These are phyloP conservation scores for Pogonomyrmex barbatus DNA, from an alignment of 1,140 invertebrate species.

Conservation along the genomic window DNA sequence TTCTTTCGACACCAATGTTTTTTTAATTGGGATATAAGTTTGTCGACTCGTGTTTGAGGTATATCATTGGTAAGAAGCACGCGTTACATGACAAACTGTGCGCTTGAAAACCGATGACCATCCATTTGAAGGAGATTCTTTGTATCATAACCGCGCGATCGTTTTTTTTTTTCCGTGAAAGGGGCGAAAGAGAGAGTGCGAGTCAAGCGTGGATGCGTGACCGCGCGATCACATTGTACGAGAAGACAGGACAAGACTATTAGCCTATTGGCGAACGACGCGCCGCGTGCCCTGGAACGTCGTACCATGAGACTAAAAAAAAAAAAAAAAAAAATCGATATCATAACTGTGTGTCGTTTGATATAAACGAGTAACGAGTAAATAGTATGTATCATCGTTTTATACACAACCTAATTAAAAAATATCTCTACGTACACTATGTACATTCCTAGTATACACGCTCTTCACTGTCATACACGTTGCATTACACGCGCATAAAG, in stretches of 20 bases:
- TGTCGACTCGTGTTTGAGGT: not conserved
- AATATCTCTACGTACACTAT: slow-evolving; percentile 85
- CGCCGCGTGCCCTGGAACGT: slow-evolving; percentile 71
- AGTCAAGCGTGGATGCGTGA: slow-evolving; percentile 55
- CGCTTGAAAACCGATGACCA: slow-evolving; percentile 77
- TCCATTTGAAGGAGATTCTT: slow-evolving; percentile 79
- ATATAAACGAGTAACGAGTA: slow-evolving; percentile 84
- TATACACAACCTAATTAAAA: slow-evolving; percentile 85
- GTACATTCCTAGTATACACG: slow-evolving; percentile 85
- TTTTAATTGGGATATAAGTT: too few species aligned
- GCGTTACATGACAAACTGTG: slow-evolving; percentile 57
- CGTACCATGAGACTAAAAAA: slow-evolving; percentile 85
- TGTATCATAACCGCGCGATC: slow-evolving; percentile 78
- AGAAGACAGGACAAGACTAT: slow-evolving; percentile 84
- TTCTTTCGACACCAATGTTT: not conserved
- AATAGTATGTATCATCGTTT: slow-evolving; percentile 86
- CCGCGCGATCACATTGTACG: slow-evolving; percentile 76
- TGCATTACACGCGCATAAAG: slow-evolving; percentile 81
- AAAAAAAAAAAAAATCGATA: slow-evolving; percentile 83
- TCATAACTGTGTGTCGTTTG: slow-evolving; percentile 86
- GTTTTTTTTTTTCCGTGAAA: slow-evolving; percentile 37
- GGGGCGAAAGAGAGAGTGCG: slow-evolving; percentile 47
- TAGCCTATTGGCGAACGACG: slow-evolving; percentile 81
- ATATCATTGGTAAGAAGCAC: not conserved
- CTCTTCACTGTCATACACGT: slow-evolving; percentile 79